phyloP scores from a whole-genome alignment of 2,113 vertebrate genomes.

The Platichthys stellatus region DNA sequence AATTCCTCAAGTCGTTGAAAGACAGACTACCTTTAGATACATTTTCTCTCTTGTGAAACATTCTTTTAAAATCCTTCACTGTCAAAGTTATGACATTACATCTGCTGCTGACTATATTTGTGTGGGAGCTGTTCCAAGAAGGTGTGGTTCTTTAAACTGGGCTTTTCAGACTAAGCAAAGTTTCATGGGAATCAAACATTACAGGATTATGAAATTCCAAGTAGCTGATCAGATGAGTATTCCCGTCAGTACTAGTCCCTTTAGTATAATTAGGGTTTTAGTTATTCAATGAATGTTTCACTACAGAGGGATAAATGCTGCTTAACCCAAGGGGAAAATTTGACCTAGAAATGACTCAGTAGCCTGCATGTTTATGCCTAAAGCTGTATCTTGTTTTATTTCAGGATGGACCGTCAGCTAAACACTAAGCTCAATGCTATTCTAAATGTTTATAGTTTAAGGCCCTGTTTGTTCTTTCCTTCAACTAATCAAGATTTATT shows the following conservation, averaged over 20 bases:
- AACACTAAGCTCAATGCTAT: too few species aligned
- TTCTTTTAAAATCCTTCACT: too few species aligned
- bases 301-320: conserved; percentile 10
- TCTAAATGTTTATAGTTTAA: background rate
- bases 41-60: too few species aligned
- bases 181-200: conserved; percentile 4
- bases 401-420: background rate
- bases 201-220: background rate
- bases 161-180: background rate
- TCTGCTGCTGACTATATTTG: too few species aligned
- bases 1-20: too few species aligned
- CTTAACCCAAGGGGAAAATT: conserved; percentile 21
- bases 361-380: conserved; percentile 17
- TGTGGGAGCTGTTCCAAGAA: too few species aligned
- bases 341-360: conserved; percentile 46
- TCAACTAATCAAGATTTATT: background rate
- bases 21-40: too few species aligned
- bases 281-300: background rate
- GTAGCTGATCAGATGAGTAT: background rate
- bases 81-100: too few species aligned
- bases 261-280: background rate
- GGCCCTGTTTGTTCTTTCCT: background rate
- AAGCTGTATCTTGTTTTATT: conserved; percentile 9
- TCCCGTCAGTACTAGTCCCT: background rate
- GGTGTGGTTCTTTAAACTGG: too few species aligned